Evolutionary conservation across 2,888 invertebrate species (phyloP), one percentile per base, ranked within the genome.

Genomic region (Philereme vetulata): DNA sequence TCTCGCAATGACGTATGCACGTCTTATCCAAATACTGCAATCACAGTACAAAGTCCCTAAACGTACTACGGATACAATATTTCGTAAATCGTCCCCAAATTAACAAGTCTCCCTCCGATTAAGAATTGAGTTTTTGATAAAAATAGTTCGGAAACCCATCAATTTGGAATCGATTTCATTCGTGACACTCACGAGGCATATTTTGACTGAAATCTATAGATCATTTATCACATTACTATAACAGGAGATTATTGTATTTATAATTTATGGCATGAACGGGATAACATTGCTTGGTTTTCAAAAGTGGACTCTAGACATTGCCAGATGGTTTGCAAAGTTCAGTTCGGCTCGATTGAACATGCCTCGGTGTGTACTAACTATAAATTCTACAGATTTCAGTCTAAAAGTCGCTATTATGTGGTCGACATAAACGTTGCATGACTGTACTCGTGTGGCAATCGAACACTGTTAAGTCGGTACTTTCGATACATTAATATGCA

Each of bases 121-220:
- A 84, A 82, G 72, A 85, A 84, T 80, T 70, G 72, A 68, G 65
- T 45, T 67, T 21, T 63, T 83, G 76, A 81, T 74, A 85, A 85
- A 86, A 86, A 85, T 86, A 85, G 77, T 71, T 69, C 60, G 55
- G 62, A 63, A 45, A 59, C 58, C 46, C 54, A 54, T 63, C 64
- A 64, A 67, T 65, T 64, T 60, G 61, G 48, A 54, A 61, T 35
- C 61, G 60, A 51, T 53, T 66, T 59, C 64, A 65, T 66, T 70
- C 75, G 36, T 36, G 42, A 34, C 44, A 48, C 40, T 38, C 52
- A 4, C 33, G 9, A 53, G 57, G 21, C 21, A 21, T 21, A 21
- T 21, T 21, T 21, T 21, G 21, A 55, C 58, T 58, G 57, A 62
- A 62, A 62, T 62, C 53, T 56, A 61, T 48, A 53, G 11, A 40